Evolutionary conservation across 92 coral and sea anemone genomes (phyloP), one percentile per base, ranked within the genome.

Genomic region (Hydrozoanthus gracilis): DNA sequence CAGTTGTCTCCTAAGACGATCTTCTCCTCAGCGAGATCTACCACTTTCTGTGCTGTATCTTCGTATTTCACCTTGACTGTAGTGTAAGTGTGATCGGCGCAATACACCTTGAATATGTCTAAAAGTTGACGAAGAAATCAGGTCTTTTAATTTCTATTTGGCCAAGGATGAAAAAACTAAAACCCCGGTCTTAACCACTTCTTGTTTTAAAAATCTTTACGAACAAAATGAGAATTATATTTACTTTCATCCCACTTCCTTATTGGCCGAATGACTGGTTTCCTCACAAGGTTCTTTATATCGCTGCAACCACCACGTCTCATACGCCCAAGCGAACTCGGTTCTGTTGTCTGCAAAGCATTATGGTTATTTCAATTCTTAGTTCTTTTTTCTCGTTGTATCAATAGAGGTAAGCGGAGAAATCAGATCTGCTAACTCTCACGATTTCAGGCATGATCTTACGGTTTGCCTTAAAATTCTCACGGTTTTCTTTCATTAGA

Each of bases 51-150:
- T 8, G 95, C 98, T 14, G 98, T 93, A 20, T 91, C 90, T 44
- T 94, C 96, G 76, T 92, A 93, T 18, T 90, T 88, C 58, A 95
- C 84, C 8, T 94, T 88, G 16, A 96, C 73, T 0, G 98, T 96
- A 0, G 96, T 92, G 88, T 96, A 96, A 2, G 98, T 95, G 52
- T 96, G 98, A 71, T 96, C 98, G 3, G 99, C 95, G 76, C 95
- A 95, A 66, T 88, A 93, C 49, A 96, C 98, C 58, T 91, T 93
- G 89, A 96, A 91, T 49, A 92, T 93, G 45, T 88, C 99, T 96
- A 27, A 27, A 27, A 27, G 39, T 27, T 27, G 39, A 27, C 39
- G 39, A 27, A 27, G 39, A 27, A 27, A 27, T 2, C 39, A 27
- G 39, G 39, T 27, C 39, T 27, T 27, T 27, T 27, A 27, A 27